phyloP scores from a whole-genome alignment of 2,888 invertebrate species.

The Scaptomyza polygonia region DNA sequence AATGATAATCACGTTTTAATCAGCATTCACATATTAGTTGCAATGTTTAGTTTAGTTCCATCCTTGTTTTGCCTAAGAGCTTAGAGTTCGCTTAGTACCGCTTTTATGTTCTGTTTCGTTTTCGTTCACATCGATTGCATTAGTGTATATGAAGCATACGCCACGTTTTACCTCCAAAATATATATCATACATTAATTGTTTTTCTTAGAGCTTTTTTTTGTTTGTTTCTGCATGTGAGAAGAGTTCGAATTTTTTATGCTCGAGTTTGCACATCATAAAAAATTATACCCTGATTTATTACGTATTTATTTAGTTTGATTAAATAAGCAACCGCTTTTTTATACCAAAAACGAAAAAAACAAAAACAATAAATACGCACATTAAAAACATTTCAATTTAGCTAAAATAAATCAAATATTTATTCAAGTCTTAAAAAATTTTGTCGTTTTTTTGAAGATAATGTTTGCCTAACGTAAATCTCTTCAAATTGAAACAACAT shows the following conservation, averaged over 20 bases:
- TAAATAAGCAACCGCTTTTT: conserved; percentile 4
- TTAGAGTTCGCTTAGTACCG: conserved; percentile 44
- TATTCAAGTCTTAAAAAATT: conserved; percentile 39
- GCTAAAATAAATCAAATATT: conserved; percentile 45
- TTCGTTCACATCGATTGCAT: conserved; percentile 26
- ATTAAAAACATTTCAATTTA: conserved; percentile 30
- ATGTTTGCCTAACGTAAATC: not conserved
- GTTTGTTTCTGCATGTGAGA: conserved; percentile 40
- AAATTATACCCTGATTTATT: too few relatives aligned
- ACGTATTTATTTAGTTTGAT: conserved; percentile 10
- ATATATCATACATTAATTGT: not conserved
- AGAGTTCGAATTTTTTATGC: conserved; percentile 20
- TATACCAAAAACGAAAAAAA: not conserved
- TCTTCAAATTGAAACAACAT: too few relatives aligned
- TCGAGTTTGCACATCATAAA: conserved; percentile 33
- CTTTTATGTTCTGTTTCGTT: conserved; percentile 28
- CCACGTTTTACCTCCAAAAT: conserved; percentile 19
- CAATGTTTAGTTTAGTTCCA: not conserved
- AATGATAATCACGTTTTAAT: not conserved
- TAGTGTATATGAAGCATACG: conserved; percentile 54
- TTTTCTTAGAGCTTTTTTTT: conserved; percentile 23
- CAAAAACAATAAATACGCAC: conserved; percentile 1
- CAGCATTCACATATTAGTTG: conserved; percentile 13
- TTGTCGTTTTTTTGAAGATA: not conserved
- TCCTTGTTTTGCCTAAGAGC: conserved; percentile 27